phyloP scores from a whole-genome alignment of 2,888 invertebrate species.

The Clepsis dumicolana region DNA sequence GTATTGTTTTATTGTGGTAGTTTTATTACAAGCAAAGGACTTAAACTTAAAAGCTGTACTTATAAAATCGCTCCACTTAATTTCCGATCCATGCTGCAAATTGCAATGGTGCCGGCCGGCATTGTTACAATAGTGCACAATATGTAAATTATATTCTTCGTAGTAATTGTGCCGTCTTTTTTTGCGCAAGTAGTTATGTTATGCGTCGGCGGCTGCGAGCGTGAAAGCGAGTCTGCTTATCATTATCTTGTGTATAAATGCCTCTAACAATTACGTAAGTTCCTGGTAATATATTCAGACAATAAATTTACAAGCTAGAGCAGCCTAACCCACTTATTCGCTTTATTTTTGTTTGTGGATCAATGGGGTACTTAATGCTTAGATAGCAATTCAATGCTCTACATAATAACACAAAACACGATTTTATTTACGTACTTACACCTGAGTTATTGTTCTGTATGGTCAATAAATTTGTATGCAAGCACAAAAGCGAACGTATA shows the following conservation, averaged over 20 bases:
- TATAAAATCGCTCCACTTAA: background rate
- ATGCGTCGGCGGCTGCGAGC: conserved; percentile 59
- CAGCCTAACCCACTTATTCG: conserved; percentile 29
- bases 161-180: conserved; percentile 36
- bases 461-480: background rate
- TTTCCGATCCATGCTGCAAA: background rate
- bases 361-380: conserved; percentile 2
- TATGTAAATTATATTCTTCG: conserved; percentile 28
- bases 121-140: conserved; percentile 12
- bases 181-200: conserved; percentile 60
- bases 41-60: background rate
- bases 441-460: background rate
- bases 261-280: conserved; percentile 44
- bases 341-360: conserved; percentile 35
- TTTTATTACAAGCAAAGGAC: background rate
- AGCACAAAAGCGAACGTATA: conserved; percentile 2
- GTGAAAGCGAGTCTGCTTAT: conserved; percentile 62
- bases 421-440: background rate
- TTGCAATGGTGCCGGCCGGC: background rate
- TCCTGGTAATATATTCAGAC: conserved; percentile 41
- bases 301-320: conserved; percentile 30
- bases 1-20: background rate
- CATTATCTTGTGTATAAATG: conserved; percentile 46
- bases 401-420: background rate
- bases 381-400: background rate